Evolutionary conservation across 1,140 invertebrate species (phyloP), one percentile per base, ranked within the genome.

Genomic region (Coelopa frigida): DNA sequence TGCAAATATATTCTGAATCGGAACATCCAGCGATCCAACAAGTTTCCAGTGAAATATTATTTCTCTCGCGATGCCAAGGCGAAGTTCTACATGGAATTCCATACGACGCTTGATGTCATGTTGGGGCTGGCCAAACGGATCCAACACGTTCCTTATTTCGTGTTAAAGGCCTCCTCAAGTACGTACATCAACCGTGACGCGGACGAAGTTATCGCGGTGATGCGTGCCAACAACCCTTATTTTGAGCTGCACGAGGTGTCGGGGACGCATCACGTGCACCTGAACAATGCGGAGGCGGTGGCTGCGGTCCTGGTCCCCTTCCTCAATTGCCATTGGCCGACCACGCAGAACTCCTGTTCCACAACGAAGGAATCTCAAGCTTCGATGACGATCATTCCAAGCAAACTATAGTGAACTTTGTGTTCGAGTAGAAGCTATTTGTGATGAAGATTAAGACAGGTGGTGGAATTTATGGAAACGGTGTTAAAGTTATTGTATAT

Each of bases 191-290:
- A 48, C 15, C 17, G 22, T 7, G 3, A 11, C 12, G 22, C 29
- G 7, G 10, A 44, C n/a, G 71, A 75, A 50, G 70, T 77, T 51
- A 29, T 77, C 1, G 68, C 76, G 44, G 48, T 76, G 12, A 56
- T 82, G 24, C 20, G 22, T 12, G 72, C 68, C 43, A 60, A 63
- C 45, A 67, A 75, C 52, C 54, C 62, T 3, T 69, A 77, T 26
- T 83, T 79, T 59, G 62, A 76, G 55, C 74, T 72, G 48, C 66
- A 75, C 24, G 68, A 73, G 43, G 55, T 82, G 1, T 78, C 78
- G 11, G 79, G 73, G 5, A 56, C 58, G 5, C 84, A 87, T 67
- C 59, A 61, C 21, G 61, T 81, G 7, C 85, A 88, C 61, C 71
- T 87, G 27, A 82, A 78, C 39, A 69, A 80, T 53, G 75, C 84